Evolutionary conservation across 1,140 invertebrate species (phyloP).

Genomic region (Eumeta japonica): DNA sequence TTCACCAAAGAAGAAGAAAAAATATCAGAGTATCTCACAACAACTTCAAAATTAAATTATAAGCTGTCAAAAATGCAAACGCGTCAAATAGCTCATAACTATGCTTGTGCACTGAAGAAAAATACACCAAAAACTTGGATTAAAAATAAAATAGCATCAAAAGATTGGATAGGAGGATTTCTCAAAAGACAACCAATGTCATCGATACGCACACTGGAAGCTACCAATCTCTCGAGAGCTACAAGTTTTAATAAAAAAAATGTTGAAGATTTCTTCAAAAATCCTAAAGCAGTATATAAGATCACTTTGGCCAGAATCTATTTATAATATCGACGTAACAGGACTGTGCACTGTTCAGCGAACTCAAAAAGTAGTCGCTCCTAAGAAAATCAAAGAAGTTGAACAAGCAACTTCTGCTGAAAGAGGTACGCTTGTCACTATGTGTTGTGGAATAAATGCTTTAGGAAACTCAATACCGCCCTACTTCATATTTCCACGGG

Average conservation of each 20-base stretch:
- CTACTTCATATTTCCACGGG: slow-evolving; percentile 41
- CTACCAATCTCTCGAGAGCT: slow-evolving; percentile 23
- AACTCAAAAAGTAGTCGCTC: slow-evolving; percentile 25
- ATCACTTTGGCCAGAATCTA: too few species aligned
- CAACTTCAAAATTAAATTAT: slow-evolving; percentile 13
- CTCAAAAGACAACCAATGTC: slow-evolving; percentile 21
- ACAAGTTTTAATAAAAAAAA: too few species aligned
- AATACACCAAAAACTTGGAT: slow-evolving; percentile 14
- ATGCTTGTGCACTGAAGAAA: slow-evolving; percentile 12
- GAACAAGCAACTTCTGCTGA: slow-evolving; percentile 38
- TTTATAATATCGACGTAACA: slow-evolving; percentile 48
- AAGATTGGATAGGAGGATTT: slow-evolving; percentile 28
- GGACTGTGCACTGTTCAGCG: slow-evolving; percentile 50
- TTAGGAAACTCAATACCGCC: slow-evolving; percentile 37
- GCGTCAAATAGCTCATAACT: slow-evolving; percentile 15
- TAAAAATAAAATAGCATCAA: slow-evolving; percentile 20
- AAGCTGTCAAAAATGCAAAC: slow-evolving; percentile 11
- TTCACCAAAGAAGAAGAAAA: slow-evolving; percentile 16
- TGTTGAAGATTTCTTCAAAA: slow-evolving; percentile 21
- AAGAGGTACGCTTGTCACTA: slow-evolving; percentile 43
- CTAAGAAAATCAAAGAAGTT: slow-evolving; percentile 44
- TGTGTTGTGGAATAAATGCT: slow-evolving; percentile 33
- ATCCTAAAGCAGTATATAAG: too few species aligned
- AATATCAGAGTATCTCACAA: slow-evolving; percentile 12
- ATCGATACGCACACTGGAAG: slow-evolving; percentile 23